Conservation (phyloP, 2,113 vertebrate genomes). For the Dasyurus viverrinus region DNA sequence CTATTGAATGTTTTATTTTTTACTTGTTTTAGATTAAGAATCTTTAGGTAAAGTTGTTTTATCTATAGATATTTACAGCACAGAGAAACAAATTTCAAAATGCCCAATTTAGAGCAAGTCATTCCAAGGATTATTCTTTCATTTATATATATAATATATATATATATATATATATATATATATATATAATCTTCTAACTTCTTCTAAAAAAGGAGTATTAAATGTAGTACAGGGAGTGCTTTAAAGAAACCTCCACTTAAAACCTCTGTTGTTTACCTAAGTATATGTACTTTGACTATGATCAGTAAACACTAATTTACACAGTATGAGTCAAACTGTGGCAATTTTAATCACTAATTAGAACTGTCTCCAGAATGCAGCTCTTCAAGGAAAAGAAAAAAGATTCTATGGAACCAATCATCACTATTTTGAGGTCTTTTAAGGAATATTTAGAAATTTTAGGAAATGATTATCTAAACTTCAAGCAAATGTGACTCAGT, state of each 20-base stretch:
- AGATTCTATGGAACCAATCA: slow-evolving; percentile 3
- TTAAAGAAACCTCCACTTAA: background rate
- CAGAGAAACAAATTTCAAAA: slow-evolving; percentile 15
- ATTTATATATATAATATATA: no score
- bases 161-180: no score
- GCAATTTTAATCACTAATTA: slow-evolving; percentile 33
- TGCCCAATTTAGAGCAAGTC: background rate
- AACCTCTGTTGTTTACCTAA: slow-evolving; percentile 53
- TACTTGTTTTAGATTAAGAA: slow-evolving; percentile 9
- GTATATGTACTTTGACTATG: background rate
- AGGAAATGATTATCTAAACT: slow-evolving; percentile 7
- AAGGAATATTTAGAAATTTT: slow-evolving; percentile 42
- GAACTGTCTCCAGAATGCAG: slow-evolving; percentile 17
- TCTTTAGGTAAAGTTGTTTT: background rate
- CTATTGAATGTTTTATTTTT: background rate
- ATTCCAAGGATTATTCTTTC: background rate
- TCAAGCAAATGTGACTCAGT: background rate
- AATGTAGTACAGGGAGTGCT: slow-evolving; percentile 23
- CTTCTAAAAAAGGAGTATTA: slow-evolving; percentile 16
- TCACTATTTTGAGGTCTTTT: background rate
- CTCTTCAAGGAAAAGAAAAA: slow-evolving; percentile 36
- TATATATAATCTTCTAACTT: background rate
- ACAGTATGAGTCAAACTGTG: slow-evolving; percentile 45
- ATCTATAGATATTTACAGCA: background rate
- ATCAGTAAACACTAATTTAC: slow-evolving; percentile 51